These are phyloP conservation scores for Lepidochrysops patricia DNA, from an alignment of 2,888 invertebrate genomes.

Conservation along the genomic window DNA sequence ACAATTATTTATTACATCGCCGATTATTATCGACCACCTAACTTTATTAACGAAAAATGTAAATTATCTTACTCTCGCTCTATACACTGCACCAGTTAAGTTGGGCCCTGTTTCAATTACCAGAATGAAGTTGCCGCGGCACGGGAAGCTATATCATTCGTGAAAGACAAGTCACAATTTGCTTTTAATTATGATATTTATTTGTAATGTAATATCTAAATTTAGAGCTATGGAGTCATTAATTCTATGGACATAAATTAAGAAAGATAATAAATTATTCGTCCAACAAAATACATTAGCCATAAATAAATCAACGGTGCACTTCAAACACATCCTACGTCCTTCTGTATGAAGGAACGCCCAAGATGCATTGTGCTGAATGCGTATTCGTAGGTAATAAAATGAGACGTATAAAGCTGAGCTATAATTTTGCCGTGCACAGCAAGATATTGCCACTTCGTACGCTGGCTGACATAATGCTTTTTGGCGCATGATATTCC, in stretches of 20 bases:
- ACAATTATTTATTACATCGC: slow-evolving; percentile 30
- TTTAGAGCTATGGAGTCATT: no score
- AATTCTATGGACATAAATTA: not conserved
- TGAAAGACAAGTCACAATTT: no score
- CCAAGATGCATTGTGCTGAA: not conserved
- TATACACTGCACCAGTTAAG: not conserved
- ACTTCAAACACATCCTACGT: not conserved
- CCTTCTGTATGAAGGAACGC: not conserved
- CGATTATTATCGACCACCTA: slow-evolving; percentile 21
- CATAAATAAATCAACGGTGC: not conserved
- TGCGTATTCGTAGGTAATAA: not conserved
- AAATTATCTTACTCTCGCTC: not conserved
- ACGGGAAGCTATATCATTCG: no score
- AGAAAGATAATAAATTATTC: not conserved
- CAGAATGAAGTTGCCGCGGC: no score
- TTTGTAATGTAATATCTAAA: no score
- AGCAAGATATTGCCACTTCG: not conserved
- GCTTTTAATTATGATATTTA: no score
- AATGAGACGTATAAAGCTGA: not conserved
- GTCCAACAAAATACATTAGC: not conserved
- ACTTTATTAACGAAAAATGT: slow-evolving; percentile 10
- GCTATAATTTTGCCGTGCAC: not conserved
- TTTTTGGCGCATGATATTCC: slow-evolving; percentile 6
- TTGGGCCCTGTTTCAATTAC: not conserved
- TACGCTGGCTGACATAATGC: slow-evolving; percentile 6